Evolutionary conservation across 2,797 vertebrate species (phyloP), one percentile per base, ranked within the genome.

Genomic region (Molothrus aeneus): DNA sequence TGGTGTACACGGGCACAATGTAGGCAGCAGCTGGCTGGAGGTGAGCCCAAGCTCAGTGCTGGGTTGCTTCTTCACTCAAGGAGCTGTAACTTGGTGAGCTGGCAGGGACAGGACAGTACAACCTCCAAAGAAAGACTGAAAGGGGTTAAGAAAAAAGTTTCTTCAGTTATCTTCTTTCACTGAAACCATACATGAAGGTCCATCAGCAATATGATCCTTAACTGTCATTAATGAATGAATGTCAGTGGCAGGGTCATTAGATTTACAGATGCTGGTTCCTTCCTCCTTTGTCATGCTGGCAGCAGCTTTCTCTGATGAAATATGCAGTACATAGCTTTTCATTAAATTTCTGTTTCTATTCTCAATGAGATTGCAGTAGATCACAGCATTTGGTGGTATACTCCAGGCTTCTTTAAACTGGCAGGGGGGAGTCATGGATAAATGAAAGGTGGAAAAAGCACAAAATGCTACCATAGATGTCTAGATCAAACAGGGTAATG

Each of bases 1-100:
- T 15, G 14, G 19, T 2, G 29, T 47, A 6, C 34, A 59, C 13
- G 45, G n/a, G 38, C 12, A 28, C 61, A 65, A 3, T 0, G 1
- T 4, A 36, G 51, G 59, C 60, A 64, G 42, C 18, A 50, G 25
- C 2, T 12, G 16, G 47, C 69, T 85, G 45, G 18, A 71, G 17
- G 17, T 9, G 38, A 85, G 29, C 28, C 24, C 7, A 4, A 53
- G 24, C 22, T 90, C 2, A 1, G 8, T n/a, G 38, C 50, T 47
- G 38, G 13, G 40, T 48, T 66, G 21, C 32, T 80, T 26, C 47
- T 83, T 74, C 6, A 10, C 31, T 74, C 50, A 20, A 12, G 34
- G 16, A 40, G 26, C 12, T 42, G 7, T 28, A 43, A 7, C n/a
- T 71, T 13, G 3, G 11, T 40, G 38, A 79, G 18, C 34, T 79